These are phyloP conservation scores for Poecilia latipinna DNA, from an alignment of 2,113 vertebrate species.

Conservation along the genomic window DNA sequence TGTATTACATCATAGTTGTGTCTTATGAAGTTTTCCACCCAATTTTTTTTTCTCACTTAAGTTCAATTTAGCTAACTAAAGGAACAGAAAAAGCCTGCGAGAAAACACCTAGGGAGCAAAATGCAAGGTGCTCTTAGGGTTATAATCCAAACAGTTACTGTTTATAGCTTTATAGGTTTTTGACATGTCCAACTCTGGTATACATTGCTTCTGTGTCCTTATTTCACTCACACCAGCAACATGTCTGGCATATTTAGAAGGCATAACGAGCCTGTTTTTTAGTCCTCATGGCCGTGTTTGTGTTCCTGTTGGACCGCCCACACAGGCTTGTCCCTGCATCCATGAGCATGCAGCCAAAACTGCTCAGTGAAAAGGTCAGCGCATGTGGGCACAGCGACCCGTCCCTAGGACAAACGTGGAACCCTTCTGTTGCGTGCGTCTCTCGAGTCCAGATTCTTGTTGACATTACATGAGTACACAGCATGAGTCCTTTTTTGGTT, in stretches of 20 bases:
- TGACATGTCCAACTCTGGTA: background rate
- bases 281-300: constrained; percentile 13
- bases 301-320: constrained; percentile 32
- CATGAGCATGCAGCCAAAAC: constrained; percentile 35
- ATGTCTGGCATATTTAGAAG: background rate
- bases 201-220: constrained; percentile 5
- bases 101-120: background rate
- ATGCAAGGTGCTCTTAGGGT: constrained; percentile 3
- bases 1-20: background rate
- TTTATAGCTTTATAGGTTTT: constrained; percentile 6
- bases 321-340: constrained; percentile 22
- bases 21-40: too few species aligned
- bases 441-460: background rate
- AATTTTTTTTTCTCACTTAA: too few species aligned
- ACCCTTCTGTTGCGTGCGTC: background rate
- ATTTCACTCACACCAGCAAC: constrained; percentile 11
- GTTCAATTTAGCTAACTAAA: background rate
- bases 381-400: constrained; percentile 42
- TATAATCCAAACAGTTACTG: constrained; percentile 5
- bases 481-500: constrained; percentile 8
- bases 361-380: constrained; percentile 52
- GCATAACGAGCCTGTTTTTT: background rate
- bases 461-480: constrained; percentile 1
- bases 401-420: constrained; percentile 45
- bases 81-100: background rate